Evolutionary conservation across 23 tunicate genomes (phyloP).

Genomic region (Styela plicata): DNA sequence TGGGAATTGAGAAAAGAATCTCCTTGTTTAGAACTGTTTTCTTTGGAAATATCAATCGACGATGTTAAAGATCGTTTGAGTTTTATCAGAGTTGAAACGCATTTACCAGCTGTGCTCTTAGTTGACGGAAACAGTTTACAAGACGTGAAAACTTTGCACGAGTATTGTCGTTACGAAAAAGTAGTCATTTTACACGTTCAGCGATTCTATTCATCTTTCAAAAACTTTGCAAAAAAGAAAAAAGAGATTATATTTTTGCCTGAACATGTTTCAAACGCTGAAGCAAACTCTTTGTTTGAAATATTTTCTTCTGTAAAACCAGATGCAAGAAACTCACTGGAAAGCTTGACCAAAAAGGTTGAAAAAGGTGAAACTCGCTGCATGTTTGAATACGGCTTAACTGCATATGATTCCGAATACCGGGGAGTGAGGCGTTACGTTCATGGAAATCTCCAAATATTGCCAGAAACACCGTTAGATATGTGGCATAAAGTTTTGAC

Average conservation of each 20-base stretch:
- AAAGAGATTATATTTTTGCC: not conserved
- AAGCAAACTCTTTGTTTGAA: not conserved
- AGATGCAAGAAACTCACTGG: not conserved
- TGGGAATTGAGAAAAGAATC: constrained; percentile 49
- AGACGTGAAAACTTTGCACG: constrained; percentile 44
- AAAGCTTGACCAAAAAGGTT: constrained; percentile 15
- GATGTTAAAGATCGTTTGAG: constrained; percentile 33
- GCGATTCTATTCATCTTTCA: constrained; percentile 12
- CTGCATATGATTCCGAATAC: constrained; percentile 44
- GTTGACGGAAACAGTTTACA: constrained; percentile 49
- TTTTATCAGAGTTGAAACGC: constrained; percentile 29
- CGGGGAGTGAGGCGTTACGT: constrained; percentile 53
- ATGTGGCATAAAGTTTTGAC: not conserved
- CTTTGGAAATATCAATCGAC: constrained; percentile 23
- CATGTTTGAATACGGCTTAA: constrained; percentile 57
- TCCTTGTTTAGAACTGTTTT: constrained; percentile 41
- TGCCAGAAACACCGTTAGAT: not conserved
- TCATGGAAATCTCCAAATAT: constrained; percentile 32
- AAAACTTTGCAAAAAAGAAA: not conserved
- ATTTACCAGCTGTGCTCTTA: constrained; percentile 47
- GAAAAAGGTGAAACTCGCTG: not conserved
- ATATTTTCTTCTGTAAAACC: constrained; percentile 23
- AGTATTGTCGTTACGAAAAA: constrained; percentile 29
- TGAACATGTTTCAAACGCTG: not conserved
- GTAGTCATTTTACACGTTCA: constrained; percentile 64